Percentiles rank a stretch among this genome's conserved stretches.
phyloP scores from a whole-genome alignment of 2,113 vertebrate species.

The Lichenostomus cassidix region DNA sequence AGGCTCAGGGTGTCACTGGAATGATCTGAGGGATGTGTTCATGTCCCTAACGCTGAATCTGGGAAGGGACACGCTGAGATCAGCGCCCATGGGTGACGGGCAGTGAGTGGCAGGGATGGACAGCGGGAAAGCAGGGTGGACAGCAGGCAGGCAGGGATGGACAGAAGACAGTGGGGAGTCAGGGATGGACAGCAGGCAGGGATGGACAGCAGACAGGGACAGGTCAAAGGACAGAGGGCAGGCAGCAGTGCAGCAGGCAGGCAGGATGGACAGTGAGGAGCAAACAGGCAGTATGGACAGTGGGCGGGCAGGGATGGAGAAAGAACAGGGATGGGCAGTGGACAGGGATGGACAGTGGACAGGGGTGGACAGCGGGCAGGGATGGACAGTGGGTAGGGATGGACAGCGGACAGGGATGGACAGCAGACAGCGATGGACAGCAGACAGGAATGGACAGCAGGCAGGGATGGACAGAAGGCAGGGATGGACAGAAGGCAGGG shows the following conservation, averaged over 20 bases:
- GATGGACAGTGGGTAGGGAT: background rate
- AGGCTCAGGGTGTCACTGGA: background rate
- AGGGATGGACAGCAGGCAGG: background rate
- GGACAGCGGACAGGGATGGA: background rate
- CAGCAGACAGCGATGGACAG: background rate
- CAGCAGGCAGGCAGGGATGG: background rate
- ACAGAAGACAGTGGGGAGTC: background rate
- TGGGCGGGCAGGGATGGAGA: background rate
- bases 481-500: background rate
- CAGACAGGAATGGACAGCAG: background rate
- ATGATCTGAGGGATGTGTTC: background rate
- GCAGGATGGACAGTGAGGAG: too few species aligned
- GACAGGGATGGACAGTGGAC: fast-evolving
- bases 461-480: background rate
- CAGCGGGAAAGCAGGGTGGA: background rate
- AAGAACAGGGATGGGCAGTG: background rate
- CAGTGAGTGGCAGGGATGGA: background rate
- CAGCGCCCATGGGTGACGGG: fast-evolving
- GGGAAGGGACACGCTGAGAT: background rate
- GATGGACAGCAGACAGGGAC: fast-evolving
- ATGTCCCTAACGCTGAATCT: background rate
- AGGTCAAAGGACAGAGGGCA: too few species aligned
- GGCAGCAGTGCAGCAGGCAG: too few species aligned
- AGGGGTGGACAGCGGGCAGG: background rate
- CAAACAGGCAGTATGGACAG: background rate